A percentile compares a stretch with the other conserved stretches of the same genome.
Evolutionary conservation across 2,797 vertebrate species (phyloP).

Genomic region (Aplochiton taeniatus): DNA sequence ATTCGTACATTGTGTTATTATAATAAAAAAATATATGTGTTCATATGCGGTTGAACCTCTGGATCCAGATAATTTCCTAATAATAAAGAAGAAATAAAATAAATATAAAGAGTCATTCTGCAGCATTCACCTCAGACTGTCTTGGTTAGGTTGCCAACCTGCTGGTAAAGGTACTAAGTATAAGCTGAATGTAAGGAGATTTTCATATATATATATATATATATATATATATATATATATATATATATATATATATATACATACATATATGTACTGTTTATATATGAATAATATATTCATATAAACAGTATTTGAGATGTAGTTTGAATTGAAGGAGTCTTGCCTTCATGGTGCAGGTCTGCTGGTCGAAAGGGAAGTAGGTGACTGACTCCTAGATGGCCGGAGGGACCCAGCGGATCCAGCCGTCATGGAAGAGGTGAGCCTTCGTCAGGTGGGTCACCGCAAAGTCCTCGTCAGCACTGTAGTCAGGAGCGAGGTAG

Average conservation of each 20-base stretch:
- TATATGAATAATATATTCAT: too few relatives aligned
- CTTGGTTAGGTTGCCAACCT: too few relatives aligned
- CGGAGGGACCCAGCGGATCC: conserved; percentile 79
- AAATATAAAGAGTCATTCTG: too few relatives aligned
- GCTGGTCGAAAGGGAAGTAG: conserved; percentile 86
- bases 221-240: too few relatives aligned
- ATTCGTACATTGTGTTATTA: neutral
- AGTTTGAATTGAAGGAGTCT: neutral
- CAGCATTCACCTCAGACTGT: too few relatives aligned
- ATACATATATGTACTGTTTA: too few relatives aligned
- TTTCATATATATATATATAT: too few relatives aligned
- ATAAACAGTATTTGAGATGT: neutral
- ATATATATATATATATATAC: too few relatives aligned
- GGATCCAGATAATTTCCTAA: too few relatives aligned
- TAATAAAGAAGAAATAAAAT: too few relatives aligned
- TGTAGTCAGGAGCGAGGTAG: conserved; percentile 24
- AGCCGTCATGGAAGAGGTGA: conserved; percentile 78
- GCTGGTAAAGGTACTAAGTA: neutral
- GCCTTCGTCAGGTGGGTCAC: conserved; percentile 84
- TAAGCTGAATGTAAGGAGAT: neutral
- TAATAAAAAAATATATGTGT: too few relatives aligned
- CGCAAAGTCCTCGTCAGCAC: conserved; percentile 80
- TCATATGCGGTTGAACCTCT: too few relatives aligned
- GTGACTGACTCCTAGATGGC: conserved; percentile 86
- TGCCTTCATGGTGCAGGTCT: conserved; percentile 81